A percentile compares a stretch with the other conserved stretches of the same genome.
phyloP scores from a whole-genome alignment of 2,888 invertebrate species.

The Caenorhabditis sp. region DNA sequence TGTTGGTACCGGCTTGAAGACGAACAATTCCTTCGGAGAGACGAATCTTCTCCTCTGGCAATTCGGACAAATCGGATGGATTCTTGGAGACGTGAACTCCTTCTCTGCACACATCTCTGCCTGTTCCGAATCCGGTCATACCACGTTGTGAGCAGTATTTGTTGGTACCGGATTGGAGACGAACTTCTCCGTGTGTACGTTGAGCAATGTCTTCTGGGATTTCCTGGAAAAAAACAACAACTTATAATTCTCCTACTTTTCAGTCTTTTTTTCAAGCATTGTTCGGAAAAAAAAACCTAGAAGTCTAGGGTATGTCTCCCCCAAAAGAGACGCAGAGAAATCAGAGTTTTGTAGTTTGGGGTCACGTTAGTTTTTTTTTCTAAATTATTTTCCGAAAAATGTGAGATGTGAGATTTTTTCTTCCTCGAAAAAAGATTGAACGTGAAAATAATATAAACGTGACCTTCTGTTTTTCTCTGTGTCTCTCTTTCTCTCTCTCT shows the following conservation, averaged over 20 bases:
- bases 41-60: constrained; percentile 71
- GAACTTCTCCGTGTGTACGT: constrained; percentile 68
- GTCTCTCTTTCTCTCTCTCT: too few species aligned
- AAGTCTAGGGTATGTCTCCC: too few species aligned
- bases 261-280: neutral
- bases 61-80: constrained; percentile 66
- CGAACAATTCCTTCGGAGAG: constrained; percentile 70
- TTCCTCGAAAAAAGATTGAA: too few species aligned
- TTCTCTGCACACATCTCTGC: constrained; percentile 71
- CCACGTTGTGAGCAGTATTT: constrained; percentile 61
- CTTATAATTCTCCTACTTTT: neutral
- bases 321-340: too few species aligned
- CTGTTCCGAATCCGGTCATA: constrained; percentile 70
- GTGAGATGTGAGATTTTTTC: too few species aligned
- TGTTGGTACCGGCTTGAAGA: constrained; percentile 70
- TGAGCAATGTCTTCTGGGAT: constrained; percentile 69
- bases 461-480: too few species aligned
- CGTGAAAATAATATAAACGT: too few species aligned
- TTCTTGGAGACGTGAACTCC: constrained; percentile 61
- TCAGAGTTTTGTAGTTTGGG: too few species aligned
- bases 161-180: constrained; percentile 71
- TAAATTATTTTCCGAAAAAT: too few species aligned
- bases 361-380: too few species aligned
- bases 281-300: too few species aligned
- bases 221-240: constrained; percentile 52